Percentiles rank a stretch among this genome's conserved stretches.
Evolutionary conservation across 2,797 vertebrate genomes (phyloP).

Genomic region (Micrastur ruficollis): DNA sequence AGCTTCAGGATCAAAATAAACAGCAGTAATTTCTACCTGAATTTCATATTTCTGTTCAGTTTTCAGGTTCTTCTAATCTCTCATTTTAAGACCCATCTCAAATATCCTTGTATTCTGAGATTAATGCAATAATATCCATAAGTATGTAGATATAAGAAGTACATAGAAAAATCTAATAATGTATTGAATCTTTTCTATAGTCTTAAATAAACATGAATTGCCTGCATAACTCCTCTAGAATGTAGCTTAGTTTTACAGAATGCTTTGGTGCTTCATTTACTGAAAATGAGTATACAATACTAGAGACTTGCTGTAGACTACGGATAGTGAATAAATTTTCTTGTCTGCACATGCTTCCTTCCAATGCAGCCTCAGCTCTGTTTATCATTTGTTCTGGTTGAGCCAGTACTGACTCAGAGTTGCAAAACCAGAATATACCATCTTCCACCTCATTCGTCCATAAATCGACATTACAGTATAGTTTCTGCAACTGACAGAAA

Average conservation of each 20-base stretch:
- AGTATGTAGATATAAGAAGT: background rate
- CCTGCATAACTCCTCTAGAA: background rate
- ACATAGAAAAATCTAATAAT: background rate
- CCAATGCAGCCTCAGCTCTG: background rate
- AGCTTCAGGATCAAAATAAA: background rate
- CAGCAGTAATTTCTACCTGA: background rate
- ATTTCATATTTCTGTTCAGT: background rate
- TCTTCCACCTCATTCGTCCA: background rate
- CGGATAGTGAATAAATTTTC: background rate
- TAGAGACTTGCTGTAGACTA: background rate
- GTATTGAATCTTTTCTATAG: background rate
- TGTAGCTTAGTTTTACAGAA: background rate
- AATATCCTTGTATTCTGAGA: background rate
- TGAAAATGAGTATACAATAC: background rate
- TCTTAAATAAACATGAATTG: background rate
- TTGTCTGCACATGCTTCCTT: background rate
- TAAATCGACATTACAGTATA: background rate
- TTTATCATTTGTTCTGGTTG: background rate
- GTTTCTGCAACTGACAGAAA: background rate
- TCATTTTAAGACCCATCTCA: background rate
- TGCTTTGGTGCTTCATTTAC: background rate
- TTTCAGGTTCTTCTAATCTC: background rate
- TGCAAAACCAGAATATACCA: background rate
- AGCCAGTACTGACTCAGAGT: background rate
- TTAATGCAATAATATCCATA: background rate